Evolutionary conservation across 2,888 invertebrate species (phyloP).

Genomic region (Ormyrus rosae): DNA sequence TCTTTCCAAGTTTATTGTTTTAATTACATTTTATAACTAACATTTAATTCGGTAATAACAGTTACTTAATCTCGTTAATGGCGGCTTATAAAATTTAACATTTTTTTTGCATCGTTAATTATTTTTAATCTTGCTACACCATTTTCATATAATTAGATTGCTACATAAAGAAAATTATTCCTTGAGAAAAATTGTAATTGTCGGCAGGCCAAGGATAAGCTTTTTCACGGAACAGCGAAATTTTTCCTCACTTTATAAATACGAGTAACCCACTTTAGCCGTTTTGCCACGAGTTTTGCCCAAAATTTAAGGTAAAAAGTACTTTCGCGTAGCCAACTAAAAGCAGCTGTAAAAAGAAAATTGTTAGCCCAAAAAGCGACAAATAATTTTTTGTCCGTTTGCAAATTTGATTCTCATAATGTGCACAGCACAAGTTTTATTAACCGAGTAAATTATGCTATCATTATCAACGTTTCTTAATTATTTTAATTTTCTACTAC

Average conservation of each 20-base stretch:
- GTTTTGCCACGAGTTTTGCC: background rate
- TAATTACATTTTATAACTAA: too few species aligned
- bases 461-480: background rate
- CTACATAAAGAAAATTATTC: slow-evolving; percentile 20
- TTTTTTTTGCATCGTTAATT: slow-evolving; percentile 8
- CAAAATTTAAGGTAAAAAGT: slow-evolving; percentile 3
- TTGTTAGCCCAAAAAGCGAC: background rate
- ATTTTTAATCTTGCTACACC: background rate
- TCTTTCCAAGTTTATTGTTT: too few species aligned
- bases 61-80: too few species aligned
- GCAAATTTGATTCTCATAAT: background rate
- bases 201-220: slow-evolving; percentile 25
- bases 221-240: background rate
- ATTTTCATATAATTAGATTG: slow-evolving; percentile 31
- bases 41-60: too few species aligned
- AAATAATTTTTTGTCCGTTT: background rate
- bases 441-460: background rate
- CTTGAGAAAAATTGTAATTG: slow-evolving; percentile 9
- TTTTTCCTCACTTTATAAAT: background rate
- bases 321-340: background rate
- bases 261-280: background rate
- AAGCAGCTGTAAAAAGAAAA: slow-evolving; percentile 2
- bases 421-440: slow-evolving; percentile 5
- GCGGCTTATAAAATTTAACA: slow-evolving; percentile 2
- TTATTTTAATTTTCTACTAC: too few species aligned